phyloP scores from a whole-genome alignment of 2,113 vertebrate species.

The Periophthalmodon schlosseri region DNA sequence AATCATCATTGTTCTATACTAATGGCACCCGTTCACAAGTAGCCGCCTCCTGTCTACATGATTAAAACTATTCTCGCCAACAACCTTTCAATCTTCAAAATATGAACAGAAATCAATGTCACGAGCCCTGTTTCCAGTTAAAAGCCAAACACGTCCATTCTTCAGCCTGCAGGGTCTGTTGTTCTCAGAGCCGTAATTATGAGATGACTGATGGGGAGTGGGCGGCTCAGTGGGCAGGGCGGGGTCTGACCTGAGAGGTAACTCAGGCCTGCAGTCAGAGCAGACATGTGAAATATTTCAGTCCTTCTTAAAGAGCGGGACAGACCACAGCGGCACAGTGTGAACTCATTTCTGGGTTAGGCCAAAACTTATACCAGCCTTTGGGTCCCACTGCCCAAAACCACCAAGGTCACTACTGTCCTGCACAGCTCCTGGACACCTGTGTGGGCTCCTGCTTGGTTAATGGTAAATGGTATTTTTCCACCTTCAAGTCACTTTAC shows the following conservation, averaged over 20 bases:
- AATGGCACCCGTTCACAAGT: neutral
- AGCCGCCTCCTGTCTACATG: neutral
- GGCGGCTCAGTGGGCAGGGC: slow-evolving; percentile 1
- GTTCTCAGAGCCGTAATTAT: slow-evolving; percentile 24
- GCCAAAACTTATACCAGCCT: slow-evolving; percentile 5
- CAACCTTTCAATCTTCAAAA: neutral
- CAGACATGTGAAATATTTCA: slow-evolving; percentile 73
- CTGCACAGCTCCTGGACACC: slow-evolving; percentile 21
- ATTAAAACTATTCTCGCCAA: neutral
- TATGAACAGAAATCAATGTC: neutral
- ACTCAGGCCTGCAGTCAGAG: slow-evolving; percentile 42
- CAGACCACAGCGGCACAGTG: slow-evolving; percentile 44
- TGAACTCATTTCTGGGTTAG: slow-evolving; percentile 47
- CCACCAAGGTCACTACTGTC: slow-evolving; percentile 19
- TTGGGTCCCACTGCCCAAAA: neutral
- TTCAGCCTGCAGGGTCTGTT: neutral
- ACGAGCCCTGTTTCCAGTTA: neutral
- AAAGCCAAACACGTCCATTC: neutral
- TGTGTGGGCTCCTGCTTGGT: slow-evolving; percentile 15
- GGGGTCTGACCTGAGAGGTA: slow-evolving; percentile 40
- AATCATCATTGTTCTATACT: neutral
- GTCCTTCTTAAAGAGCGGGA: slow-evolving; percentile 48
- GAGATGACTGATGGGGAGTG: slow-evolving; percentile 25
- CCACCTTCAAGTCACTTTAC: no score
- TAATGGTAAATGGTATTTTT: no score